phyloP scores from a whole-genome alignment of 2,797 vertebrate genomes.

The Sebastes cheni region DNA sequence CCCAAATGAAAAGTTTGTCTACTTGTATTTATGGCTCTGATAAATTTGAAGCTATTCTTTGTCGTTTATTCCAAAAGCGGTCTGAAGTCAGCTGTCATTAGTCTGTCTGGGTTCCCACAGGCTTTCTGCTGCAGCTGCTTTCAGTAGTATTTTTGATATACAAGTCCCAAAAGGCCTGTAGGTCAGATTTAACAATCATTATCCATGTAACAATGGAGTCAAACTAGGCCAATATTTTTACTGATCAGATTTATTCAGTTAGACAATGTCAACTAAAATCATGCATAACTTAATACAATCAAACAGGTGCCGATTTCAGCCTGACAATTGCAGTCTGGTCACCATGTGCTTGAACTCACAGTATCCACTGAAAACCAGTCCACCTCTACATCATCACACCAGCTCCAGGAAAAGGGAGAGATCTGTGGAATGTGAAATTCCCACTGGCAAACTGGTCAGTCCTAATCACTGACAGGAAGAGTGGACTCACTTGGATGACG shows the following conservation, averaged over 20 bases:
- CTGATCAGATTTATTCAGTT: background rate
- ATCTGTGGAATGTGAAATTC: conserved; percentile 27
- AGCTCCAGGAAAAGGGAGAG: conserved; percentile 21
- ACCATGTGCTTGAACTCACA: conserved; percentile 20
- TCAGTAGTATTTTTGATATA: background rate
- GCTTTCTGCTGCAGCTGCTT: conserved; percentile 1
- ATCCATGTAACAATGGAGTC: background rate
- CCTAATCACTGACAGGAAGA: conserved; percentile 34
- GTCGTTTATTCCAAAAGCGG: background rate
- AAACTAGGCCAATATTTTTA: background rate
- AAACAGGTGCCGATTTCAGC: background rate
- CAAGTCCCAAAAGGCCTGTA: background rate
- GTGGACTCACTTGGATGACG: conserved; percentile 25
- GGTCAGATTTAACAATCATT: background rate
- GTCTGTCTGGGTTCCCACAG: background rate
- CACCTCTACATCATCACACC: conserved; percentile 4
- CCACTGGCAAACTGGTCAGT: conserved; percentile 12
- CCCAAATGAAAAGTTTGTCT: conserved; percentile 30
- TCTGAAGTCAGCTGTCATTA: conserved; percentile 15
- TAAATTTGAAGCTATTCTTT: conserved; percentile 5
- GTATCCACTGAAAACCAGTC: conserved; percentile 9
- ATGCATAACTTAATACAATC: background rate
- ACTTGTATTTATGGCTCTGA: conserved; percentile 5
- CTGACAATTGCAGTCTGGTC: conserved; percentile 8
- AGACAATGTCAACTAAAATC: background rate